Percentiles rank a stretch among this genome's conserved stretches.
These are phyloP conservation scores for Heterodera filipjevi DNA, from an alignment of 2,888 invertebrate species.

Conservation along the genomic window DNA sequence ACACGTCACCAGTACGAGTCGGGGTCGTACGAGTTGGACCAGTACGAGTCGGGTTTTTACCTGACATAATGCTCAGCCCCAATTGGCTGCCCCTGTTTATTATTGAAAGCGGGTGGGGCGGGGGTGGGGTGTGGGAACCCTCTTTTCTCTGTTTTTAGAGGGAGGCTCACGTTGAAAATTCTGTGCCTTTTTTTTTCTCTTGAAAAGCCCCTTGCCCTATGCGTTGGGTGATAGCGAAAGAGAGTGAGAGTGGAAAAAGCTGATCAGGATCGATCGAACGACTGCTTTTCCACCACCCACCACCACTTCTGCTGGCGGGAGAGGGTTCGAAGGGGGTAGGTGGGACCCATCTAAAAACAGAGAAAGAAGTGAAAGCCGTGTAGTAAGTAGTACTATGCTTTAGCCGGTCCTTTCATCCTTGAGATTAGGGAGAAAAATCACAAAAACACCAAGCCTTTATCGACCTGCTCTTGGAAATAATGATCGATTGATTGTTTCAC, in stretches of 20 bases:
- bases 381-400: too few relatives aligned
- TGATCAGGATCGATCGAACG: background rate
- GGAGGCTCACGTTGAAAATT: background rate
- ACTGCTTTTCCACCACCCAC: background rate
- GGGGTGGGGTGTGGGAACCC: too few relatives aligned
- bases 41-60: too few relatives aligned
- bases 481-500: slow-evolving; percentile 5
- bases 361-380: background rate
- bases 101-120: too few relatives aligned
- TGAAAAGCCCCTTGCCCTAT: background rate
- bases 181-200: background rate
- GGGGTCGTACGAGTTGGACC: too few relatives aligned
- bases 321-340: background rate
- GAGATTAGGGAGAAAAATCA: background rate
- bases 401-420: background rate
- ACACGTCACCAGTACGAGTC: too few relatives aligned
- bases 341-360: too few relatives aligned
- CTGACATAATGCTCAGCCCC: too few relatives aligned
- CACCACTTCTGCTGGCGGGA: background rate
- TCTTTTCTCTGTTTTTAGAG: too few relatives aligned
- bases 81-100: too few relatives aligned
- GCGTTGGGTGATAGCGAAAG: background rate
- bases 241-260: background rate
- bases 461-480: background rate
- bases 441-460: background rate